Percentiles rank a stretch among this genome's conserved stretches.
These are phyloP conservation scores for Sebastes umbrosus DNA, from an alignment of 2,797 vertebrate genomes.

Conservation along the genomic window DNA sequence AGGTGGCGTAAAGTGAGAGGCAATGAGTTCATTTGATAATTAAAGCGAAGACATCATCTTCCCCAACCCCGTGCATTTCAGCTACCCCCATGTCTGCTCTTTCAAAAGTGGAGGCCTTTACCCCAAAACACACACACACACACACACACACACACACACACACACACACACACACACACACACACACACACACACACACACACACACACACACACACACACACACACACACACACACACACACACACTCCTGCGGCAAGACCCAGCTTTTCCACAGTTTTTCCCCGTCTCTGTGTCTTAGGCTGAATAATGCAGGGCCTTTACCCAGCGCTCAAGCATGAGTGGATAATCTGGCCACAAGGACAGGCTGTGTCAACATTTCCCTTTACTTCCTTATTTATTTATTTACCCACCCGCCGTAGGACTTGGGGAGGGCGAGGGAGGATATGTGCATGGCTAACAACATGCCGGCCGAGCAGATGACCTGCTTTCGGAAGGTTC, in stretches of 20 bases:
- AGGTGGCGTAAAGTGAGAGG: constrained; percentile 22
- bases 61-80: constrained; percentile 28
- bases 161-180: constrained; percentile 3
- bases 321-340: constrained; percentile 78
- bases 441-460: constrained; percentile 47
- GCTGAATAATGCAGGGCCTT: constrained; percentile 82
- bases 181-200: not conserved
- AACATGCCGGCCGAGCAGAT: constrained; percentile 37
- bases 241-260: constrained; percentile 45
- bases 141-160: not conserved
- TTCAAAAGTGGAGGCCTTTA: constrained; percentile 46
- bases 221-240: constrained; percentile 3
- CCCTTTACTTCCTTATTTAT: constrained; percentile 76
- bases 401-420: constrained; percentile 63
- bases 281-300: constrained; percentile 61
- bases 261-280: constrained; percentile 49
- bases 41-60: constrained; percentile 55
- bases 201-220: not conserved
- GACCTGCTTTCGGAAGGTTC: constrained; percentile 45
- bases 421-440: constrained; percentile 43
- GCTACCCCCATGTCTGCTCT: constrained; percentile 36
- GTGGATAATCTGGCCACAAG: constrained; percentile 83
- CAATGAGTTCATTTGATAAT: constrained; percentile 70
- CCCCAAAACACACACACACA: constrained; percentile 13
- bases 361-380: constrained; percentile 80